Percentiles rank a stretch among this genome's conserved stretches.
Conservation (phyloP, 2,113 vertebrate genomes). For the Sebastes fasciatus region DNA sequence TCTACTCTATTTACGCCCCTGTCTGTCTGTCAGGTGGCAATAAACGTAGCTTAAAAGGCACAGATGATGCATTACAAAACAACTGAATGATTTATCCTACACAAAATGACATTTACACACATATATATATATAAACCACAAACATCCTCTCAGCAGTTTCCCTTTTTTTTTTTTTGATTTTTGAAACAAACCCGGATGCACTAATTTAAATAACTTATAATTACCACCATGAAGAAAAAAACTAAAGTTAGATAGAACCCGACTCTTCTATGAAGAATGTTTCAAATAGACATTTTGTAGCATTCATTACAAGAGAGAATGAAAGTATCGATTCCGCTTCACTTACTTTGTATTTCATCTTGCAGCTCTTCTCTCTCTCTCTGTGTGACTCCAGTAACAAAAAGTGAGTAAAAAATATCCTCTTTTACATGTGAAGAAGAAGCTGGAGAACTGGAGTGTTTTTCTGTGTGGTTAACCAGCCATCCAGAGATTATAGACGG, state of each 20-base stretch:
- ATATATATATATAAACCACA: background rate
- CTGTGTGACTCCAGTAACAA: slow-evolving; percentile 10
- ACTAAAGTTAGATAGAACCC: background rate
- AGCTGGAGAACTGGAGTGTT: background rate
- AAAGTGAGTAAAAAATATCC: slow-evolving; percentile 71
- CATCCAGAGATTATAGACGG: slow-evolving; percentile 53
- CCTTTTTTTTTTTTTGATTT: background rate
- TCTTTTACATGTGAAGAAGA: slow-evolving; percentile 50
- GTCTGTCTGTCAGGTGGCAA: background rate
- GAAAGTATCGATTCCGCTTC: background rate
- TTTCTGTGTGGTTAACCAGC: slow-evolving; percentile 50
- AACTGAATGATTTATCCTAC: background rate
- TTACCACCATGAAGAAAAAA: background rate
- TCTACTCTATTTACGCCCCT: slow-evolving; percentile 39
- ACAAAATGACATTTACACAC: background rate
- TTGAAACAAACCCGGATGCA: slow-evolving; percentile 14
- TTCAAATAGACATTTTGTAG: background rate
- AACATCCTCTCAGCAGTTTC: slow-evolving; percentile 8
- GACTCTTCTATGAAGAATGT: background rate
- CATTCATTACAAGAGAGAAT: background rate
- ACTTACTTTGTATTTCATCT: slow-evolving; percentile 88
- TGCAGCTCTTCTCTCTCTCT: slow-evolving; percentile 32
- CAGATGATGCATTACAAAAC: background rate
- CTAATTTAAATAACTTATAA: background rate
- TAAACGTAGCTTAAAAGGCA: background rate